These are phyloP conservation scores for Argyresthia goedartella DNA, from an alignment of 2,888 invertebrate species.

Conservation along the genomic window DNA sequence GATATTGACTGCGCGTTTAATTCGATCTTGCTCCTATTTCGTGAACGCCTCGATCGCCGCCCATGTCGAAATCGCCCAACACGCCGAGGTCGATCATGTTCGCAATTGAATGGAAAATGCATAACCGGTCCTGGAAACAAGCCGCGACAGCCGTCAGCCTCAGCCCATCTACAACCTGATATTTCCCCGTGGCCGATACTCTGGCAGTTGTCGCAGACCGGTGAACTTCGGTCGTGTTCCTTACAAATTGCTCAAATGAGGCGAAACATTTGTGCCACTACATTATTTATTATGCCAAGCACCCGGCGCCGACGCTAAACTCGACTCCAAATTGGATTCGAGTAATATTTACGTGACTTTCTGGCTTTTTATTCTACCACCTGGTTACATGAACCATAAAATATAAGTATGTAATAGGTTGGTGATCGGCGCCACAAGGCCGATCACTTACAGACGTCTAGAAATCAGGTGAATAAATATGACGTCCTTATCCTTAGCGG, in stretches of 20 bases:
- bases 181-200: conserved; percentile 5
- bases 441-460: too few relatives aligned
- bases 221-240: conserved; percentile 10
- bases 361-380: conserved; percentile 5
- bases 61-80: conserved; percentile 12
- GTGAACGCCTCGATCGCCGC: conserved; percentile 3
- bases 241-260: conserved; percentile 20
- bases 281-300: conserved; percentile 16
- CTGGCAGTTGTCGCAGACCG: conserved; percentile 8
- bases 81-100: conserved; percentile 10
- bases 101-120: conserved; percentile 12
- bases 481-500: too few relatives aligned
- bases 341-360: conserved; percentile 14
- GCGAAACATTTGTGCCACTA: conserved; percentile 14
- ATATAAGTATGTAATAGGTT: neutral
- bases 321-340: conserved; percentile 13
- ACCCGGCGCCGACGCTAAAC: conserved; percentile 8
- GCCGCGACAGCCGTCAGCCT: conserved; percentile 1
- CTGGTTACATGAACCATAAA: conserved; percentile 3
- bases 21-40: conserved; percentile 8
- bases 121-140: conserved; percentile 12
- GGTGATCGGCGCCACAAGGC: neutral
- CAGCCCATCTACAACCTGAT: conserved; percentile 6
- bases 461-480: too few relatives aligned
- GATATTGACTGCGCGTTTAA: neutral